Conservation (phyloP, 2,797 vertebrate genomes). For the Toxotes lorentzi region DNA sequence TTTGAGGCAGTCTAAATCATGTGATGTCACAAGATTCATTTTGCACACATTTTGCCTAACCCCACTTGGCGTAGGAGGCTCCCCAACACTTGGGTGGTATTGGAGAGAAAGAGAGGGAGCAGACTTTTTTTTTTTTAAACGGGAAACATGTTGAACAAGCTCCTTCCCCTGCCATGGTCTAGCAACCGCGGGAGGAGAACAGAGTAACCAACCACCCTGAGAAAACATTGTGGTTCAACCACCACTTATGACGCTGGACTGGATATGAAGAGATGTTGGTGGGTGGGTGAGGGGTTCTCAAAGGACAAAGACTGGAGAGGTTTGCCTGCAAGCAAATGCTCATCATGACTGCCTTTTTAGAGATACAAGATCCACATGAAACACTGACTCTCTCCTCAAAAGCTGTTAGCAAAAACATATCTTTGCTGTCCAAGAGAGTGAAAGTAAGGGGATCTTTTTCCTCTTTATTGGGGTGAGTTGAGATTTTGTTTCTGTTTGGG, state of each 20-base stretch:
- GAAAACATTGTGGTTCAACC: conserved; percentile 88
- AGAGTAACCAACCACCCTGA: conserved; percentile 83
- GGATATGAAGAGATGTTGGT: conserved; percentile 73
- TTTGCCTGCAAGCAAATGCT: conserved; percentile 44
- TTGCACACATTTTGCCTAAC: conserved; percentile 59
- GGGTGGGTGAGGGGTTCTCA: conserved; percentile 58
- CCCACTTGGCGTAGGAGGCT: conserved; percentile 67
- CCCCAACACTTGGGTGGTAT: conserved; percentile 86
- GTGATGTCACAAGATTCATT: conserved; percentile 82
- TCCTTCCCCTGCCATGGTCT: conserved; percentile 83
- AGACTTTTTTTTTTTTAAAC: conserved; percentile 58
- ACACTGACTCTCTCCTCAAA: conserved; percentile 19
- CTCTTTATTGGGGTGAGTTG: conserved; percentile 37
- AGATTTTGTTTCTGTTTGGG: conserved; percentile 53
- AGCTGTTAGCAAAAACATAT: conserved; percentile 35
- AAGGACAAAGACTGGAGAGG: conserved; percentile 55
- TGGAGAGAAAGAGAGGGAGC: conserved; percentile 67
- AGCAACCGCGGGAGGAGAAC: conserved; percentile 83
- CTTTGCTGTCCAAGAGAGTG: background rate
- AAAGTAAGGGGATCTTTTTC: conserved; percentile 26
- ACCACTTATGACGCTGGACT: conserved; percentile 83
- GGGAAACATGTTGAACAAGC: conserved; percentile 88
- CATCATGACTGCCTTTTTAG: conserved; percentile 37
- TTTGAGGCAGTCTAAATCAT: conserved; percentile 82
- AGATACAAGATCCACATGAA: conserved; percentile 35